Percentiles rank a stretch among this genome's conserved stretches.
These are phyloP conservation scores for Protobothrops mucrosquamatus DNA, from an alignment of 2,113 vertebrate genomes.

Conservation along the genomic window DNA sequence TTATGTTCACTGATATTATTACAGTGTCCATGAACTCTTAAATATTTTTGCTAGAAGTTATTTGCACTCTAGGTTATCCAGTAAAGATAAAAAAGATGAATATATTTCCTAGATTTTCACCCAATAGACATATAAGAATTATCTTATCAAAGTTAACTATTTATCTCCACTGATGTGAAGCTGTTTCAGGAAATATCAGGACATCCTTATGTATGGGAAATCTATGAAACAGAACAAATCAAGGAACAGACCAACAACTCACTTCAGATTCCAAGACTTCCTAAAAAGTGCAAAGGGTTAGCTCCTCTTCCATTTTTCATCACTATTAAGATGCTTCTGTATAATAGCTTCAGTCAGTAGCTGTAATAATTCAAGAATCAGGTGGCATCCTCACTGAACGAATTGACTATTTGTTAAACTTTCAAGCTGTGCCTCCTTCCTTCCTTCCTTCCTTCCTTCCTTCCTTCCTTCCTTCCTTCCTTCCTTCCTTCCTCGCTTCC, in stretches of 20 bases:
- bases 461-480: no score
- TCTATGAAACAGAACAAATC: constrained; percentile 2
- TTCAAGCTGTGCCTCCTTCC: no score
- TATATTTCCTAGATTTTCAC: background rate
- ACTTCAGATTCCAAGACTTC: background rate
- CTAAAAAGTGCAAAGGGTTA: constrained; percentile 13
- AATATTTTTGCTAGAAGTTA: background rate
- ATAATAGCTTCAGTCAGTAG: background rate
- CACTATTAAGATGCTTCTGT: background rate
- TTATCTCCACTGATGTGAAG: constrained; percentile 1
- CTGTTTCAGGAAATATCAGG: constrained; percentile 14
- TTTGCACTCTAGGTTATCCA: background rate
- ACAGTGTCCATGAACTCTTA: constrained; percentile 7
- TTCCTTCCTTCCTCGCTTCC: background rate
- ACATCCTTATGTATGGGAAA: background rate
- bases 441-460: background rate
- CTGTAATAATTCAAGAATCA: background rate
- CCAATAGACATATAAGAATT: background rate
- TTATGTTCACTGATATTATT: background rate
- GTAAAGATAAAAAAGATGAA: background rate
- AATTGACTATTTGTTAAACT: no score
- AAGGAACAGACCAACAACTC: constrained; percentile 19
- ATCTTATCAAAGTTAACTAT: background rate
- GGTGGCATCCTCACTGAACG: background rate
- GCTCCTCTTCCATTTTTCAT: background rate